Base-by-base conservation (phyloP, 1,140 invertebrate species). In the Drosophila trapezifrons region DNA sequence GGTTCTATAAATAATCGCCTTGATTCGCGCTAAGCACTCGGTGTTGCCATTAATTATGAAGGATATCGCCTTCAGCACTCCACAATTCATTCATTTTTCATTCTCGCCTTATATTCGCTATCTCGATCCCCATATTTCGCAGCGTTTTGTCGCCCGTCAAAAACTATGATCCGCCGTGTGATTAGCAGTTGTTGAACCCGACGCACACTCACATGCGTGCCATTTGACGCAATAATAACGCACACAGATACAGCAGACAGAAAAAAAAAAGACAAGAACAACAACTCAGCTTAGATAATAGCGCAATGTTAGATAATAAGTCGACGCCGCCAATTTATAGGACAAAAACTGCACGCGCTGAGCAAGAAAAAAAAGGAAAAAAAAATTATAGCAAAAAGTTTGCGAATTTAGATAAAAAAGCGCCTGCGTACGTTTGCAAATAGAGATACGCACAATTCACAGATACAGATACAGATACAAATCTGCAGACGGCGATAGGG, bases 131-230 rank as follows among this genome's bases (percentile, higher is more conserved):
- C 69, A 70, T 25, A 77, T 62, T 65, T 42, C 37, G 46, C 46
- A 43, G 45, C 65, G 38, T 65, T 54, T 47, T 56, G 27, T 51
- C 45, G 18, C 57, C 54, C 45, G 71, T 70, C 64, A 17, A 32
- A 54, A 57, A 57, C 49, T 76, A 38, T 62, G 77, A 76, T 67
- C 72, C 49, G 72, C 58, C 78, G 72, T 79, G 82, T 86, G 82
- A 87, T 86, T 87, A 86, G 76, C 82, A 86, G 82, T 86, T 86
- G 79, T 87, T 86, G 82, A 86, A 86, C 82, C 79, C 82, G 51
- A 76, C 35, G 49, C 70, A 57, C 66, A 56, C 51, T 32, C 29
- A 74, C 37, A 60, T 18, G 58, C 62, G 47, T 54, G 32, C 64
- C 47, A 20, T 57, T 71, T 71, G 63, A 69, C 63, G 67, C 69